Conservation (phyloP, 2,113 vertebrate species). For the Gallinago jamesoni region DNA sequence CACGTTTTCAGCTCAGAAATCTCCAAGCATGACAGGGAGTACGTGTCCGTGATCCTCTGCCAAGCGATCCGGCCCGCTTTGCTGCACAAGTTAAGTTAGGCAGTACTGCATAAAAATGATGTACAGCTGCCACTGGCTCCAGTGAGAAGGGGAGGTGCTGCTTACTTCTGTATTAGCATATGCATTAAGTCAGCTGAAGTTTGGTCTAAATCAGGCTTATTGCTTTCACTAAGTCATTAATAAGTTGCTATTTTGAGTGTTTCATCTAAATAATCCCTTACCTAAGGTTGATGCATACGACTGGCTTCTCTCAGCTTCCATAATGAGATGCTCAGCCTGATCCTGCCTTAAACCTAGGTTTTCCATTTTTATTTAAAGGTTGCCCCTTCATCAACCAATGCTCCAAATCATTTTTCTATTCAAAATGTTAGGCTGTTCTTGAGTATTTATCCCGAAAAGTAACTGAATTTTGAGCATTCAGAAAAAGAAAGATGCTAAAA, state of each 20-base stretch:
- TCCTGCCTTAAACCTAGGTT: background rate
- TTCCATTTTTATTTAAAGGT: background rate
- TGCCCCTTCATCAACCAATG: background rate
- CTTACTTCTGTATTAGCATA: background rate
- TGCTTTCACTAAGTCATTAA: background rate
- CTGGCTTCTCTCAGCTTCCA: background rate
- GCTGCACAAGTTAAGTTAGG: background rate
- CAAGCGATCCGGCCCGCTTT: too few species aligned
- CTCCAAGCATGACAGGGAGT: fast-evolving
- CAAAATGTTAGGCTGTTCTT: background rate
- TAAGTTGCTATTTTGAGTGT: background rate
- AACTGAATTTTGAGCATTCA: background rate
- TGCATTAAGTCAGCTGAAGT: background rate
- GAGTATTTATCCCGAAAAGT: background rate
- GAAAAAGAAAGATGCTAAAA: background rate
- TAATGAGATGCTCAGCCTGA: background rate
- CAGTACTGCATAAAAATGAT: background rate
- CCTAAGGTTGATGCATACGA: background rate
- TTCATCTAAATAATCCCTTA: background rate
- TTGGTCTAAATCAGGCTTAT: background rate
- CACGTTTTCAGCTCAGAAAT: background rate
- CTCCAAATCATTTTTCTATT: background rate
- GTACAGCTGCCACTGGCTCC: background rate
- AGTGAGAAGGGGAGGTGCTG: background rate
- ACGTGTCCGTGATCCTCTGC: fast-evolving